phyloP scores from a whole-genome alignment of 2,113 vertebrate genomes.

The Carassius gibelio region DNA sequence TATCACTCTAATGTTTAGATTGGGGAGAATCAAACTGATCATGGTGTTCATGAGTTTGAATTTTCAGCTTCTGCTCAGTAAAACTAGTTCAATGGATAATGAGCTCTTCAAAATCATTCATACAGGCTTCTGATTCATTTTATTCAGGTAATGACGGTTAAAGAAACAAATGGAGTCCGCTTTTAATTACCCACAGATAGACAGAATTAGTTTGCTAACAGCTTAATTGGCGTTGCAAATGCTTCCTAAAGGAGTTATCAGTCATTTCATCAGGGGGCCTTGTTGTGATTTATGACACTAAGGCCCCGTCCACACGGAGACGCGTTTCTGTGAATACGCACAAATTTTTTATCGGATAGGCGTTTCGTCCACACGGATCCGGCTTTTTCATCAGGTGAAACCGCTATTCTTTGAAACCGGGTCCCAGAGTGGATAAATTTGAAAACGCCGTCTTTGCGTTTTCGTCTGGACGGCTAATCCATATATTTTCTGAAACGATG shows the following conservation, averaged over 20 bases:
- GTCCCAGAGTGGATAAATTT: too few species aligned
- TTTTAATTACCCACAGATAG: conserved; percentile 54
- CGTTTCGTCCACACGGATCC: too few species aligned
- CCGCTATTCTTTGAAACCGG: too few species aligned
- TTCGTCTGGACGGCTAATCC: too few species aligned
- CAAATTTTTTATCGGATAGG: too few species aligned
- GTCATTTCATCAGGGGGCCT: conserved; percentile 26
- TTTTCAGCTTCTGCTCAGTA: not conserved
- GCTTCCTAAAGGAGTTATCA: conserved; percentile 41
- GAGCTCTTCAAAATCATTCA: conserved; percentile 22
- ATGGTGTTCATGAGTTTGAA: not conserved
- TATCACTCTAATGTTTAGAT: conserved; percentile 5
- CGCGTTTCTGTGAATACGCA: too few species aligned
- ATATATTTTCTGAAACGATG: too few species aligned
- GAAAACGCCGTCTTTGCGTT: too few species aligned
- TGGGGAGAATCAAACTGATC: not conserved
- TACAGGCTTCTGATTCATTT: conserved; percentile 41
- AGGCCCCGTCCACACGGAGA: not conserved
- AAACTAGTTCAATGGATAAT: conserved; percentile 24
- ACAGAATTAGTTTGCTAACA: conserved; percentile 45
- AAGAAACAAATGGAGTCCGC: conserved; percentile 48
- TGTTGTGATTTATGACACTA: conserved; percentile 30
- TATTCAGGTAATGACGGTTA: conserved; percentile 38
- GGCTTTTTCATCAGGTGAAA: too few species aligned
- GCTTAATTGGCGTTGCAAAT: conserved; percentile 51